Base-by-base conservation (phyloP, 2,888 invertebrate species). In the Eilema sororculum region DNA sequence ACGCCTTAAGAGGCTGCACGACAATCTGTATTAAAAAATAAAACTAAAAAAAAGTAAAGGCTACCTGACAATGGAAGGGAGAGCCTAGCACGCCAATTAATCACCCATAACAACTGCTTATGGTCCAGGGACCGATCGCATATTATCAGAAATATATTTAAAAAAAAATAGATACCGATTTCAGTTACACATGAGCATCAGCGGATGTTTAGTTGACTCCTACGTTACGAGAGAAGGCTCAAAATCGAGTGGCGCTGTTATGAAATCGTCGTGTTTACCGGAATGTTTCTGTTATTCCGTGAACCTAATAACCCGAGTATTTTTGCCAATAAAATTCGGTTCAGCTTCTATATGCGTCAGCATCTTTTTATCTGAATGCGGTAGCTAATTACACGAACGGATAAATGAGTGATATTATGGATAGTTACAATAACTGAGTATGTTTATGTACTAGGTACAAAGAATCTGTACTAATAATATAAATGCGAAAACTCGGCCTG, bases 161-260 rank as follows among this genome's bases (percentile, higher is more conserved):
- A n/a, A n/a, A n/a, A 12, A 13, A 13, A 13, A 37, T 13, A 37
- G 13, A 13, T 37, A 13, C 1, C 13, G 13, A 33, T 37, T 37
- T 37, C 16, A 20, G 0, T 5, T 46, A 46, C 46, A 41, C 41
- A 52, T 0, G 2, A 20, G 9, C 0, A 52, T 3, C 16, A 52
- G 4, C 2, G 52, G n/a, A 52, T 52, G 3, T 20, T n/a, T 52
- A 2, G 9, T 52, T n/a, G n/a, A n/a, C 52, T 52, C 52, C 8
- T n/a, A 52, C 4, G 52, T 52, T 46, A 46, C n/a, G 20, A n/a
- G 2, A 20, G n/a, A 52, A 16, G n/a, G n/a, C 20, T 46, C 46
- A 46, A n/a, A 52, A n/a, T 52, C 52, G 52, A 52, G n/a, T n/a
- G 52, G 52, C 46, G n/a, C n/a, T 52, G n/a, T n/a, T 52, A n/a